These are phyloP conservation scores for Leucopsar rothschildi DNA, from an alignment of 2,113 vertebrate genomes.

Conservation along the genomic window DNA sequence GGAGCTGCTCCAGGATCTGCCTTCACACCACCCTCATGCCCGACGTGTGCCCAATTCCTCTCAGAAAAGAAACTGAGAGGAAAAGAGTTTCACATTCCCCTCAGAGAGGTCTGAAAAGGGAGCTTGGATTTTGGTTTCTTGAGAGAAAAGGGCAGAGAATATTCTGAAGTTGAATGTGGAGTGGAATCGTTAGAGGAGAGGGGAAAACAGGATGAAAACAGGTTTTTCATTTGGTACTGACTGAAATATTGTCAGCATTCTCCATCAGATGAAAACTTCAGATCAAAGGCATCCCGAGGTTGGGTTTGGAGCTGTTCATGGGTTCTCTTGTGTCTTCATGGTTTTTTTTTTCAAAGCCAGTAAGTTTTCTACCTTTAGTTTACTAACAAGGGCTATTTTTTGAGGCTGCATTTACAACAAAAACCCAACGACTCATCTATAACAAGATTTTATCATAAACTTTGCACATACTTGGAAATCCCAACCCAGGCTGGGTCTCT, in stretches of 20 bases:
- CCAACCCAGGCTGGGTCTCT: constrained; percentile 17
- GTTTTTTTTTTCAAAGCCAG: not conserved
- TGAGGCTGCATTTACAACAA: constrained; percentile 35
- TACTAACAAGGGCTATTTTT: constrained; percentile 45
- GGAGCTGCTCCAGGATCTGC: not conserved
- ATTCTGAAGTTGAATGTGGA: not conserved
- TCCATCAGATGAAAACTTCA: not conserved
- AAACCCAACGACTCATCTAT: not conserved
- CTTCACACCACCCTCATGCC: not conserved
- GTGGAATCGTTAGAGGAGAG: not conserved
- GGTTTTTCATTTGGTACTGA: not conserved
- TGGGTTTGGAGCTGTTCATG: not conserved
- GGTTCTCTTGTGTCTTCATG: not conserved
- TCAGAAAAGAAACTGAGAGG: not conserved
- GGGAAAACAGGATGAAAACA: not conserved
- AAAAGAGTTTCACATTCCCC: not conserved
- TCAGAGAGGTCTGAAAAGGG: not conserved
- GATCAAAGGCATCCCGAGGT: not conserved
- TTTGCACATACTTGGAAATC: constrained; percentile 39
- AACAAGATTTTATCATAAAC: constrained; percentile 6
- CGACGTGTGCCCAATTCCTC: not conserved
- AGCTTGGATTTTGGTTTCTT: not conserved
- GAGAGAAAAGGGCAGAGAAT: not conserved
- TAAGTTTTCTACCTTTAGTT: not conserved
- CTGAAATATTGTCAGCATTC: not conserved